phyloP scores from a whole-genome alignment of 1,140 invertebrate species.

The Rhyacophila brunnea region DNA sequence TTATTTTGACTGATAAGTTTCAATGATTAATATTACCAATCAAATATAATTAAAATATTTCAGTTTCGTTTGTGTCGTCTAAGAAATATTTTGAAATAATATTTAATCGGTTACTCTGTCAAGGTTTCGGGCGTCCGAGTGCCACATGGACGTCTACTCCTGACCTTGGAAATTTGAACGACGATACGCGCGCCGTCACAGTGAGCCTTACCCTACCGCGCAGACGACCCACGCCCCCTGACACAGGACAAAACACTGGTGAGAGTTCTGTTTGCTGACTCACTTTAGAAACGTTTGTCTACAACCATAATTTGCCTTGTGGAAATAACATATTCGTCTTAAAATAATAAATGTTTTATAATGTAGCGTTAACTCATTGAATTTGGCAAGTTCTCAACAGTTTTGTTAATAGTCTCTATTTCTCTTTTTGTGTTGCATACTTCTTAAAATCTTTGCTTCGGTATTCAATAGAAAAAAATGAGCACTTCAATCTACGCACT shows the following conservation, averaged over 20 bases:
- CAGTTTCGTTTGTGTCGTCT: no score
- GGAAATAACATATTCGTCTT: no score
- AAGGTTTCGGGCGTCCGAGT: constrained; percentile 48
- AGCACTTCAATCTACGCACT: no score
- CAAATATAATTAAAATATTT: no score
- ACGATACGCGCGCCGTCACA: constrained; percentile 59
- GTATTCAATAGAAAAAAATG: no score
- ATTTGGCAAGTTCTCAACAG: neutral
- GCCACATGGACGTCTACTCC: constrained; percentile 73
- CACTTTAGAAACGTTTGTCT: neutral
- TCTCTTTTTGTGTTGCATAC: no score
- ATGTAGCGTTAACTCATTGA: neutral
- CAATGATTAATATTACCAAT: no score
- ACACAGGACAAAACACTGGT: constrained; percentile 51
- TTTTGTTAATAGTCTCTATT: no score
- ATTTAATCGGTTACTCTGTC: neutral
- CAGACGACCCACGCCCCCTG: constrained; percentile 56
- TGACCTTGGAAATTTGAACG: constrained; percentile 60
- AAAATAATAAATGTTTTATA: constrained; percentile 1
- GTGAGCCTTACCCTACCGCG: constrained; percentile 65
- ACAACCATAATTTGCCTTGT: neutral
- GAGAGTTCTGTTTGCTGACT: neutral
- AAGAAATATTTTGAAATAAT: no score
- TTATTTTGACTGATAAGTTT: no score
- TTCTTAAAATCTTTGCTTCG: no score